phyloP scores from a whole-genome alignment of 1,140 invertebrate species.

The Frieseomelitta varia region DNA sequence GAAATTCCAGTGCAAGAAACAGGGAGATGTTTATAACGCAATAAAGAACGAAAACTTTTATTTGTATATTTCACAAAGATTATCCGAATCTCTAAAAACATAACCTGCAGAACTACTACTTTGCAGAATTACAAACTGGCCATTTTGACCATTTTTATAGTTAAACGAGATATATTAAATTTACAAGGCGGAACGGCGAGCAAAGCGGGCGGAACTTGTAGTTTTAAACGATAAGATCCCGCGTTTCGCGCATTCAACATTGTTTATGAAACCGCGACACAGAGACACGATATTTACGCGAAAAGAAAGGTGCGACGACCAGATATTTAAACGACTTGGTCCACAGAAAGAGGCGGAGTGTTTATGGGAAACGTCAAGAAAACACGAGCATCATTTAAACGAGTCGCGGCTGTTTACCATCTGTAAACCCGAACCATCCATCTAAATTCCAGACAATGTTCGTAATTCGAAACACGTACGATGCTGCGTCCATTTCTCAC shows the following conservation, averaged over 20 bases:
- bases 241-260: neutral
- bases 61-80: too few relatives aligned
- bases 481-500: neutral
- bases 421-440: too few relatives aligned
- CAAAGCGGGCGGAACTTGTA: neutral
- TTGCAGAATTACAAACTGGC: too few relatives aligned
- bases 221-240: conserved; percentile 3
- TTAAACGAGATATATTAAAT: conserved; percentile 7
- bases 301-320: neutral
- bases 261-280: neutral
- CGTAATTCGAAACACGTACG: neutral
- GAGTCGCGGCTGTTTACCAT: neutral
- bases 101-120: too few relatives aligned
- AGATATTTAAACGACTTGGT: conserved; percentile 1
- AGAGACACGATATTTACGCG: neutral
- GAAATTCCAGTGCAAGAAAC: too few relatives aligned
- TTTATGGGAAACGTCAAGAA: neutral
- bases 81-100: too few relatives aligned
- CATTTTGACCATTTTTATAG: too few relatives aligned
- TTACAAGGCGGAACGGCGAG: neutral
- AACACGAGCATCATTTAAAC: neutral
- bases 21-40: too few relatives aligned
- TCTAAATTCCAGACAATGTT: neutral
- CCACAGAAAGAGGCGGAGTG: neutral
- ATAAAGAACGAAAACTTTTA: too few relatives aligned